These are phyloP conservation scores for Leptinotarsa haldemani DNA, from an alignment of 2,888 invertebrate genomes.

Conservation along the genomic window DNA sequence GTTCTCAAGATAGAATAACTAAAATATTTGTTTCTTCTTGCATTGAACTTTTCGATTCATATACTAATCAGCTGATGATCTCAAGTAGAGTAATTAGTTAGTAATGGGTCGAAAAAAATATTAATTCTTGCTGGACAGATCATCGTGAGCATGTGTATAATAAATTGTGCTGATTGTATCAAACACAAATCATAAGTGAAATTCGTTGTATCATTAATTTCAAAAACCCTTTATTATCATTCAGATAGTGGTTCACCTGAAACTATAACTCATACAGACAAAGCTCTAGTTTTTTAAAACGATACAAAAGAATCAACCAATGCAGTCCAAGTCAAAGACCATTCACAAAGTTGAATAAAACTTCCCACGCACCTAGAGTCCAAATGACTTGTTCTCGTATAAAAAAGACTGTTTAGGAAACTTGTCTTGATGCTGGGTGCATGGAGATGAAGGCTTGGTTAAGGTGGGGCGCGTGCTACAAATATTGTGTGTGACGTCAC, in stretches of 20 bases:
- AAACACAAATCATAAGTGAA: slow-evolving; percentile 1
- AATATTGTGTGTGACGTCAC: slow-evolving; percentile 52
- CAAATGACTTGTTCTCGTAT: slow-evolving; percentile 43
- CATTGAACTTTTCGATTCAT: too few relatives aligned
- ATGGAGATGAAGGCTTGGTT: slow-evolving; percentile 62
- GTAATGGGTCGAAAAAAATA: too few relatives aligned
- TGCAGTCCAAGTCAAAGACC: slow-evolving; percentile 38
- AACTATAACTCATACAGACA: slow-evolving; percentile 10
- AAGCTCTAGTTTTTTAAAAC: neutral
- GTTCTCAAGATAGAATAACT: too few relatives aligned
- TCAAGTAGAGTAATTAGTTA: too few relatives aligned
- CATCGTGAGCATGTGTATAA: neutral
- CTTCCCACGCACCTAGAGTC: slow-evolving; percentile 44
- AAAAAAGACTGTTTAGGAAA: slow-evolving; percentile 62
- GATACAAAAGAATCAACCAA: slow-evolving; percentile 39
- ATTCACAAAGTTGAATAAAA: slow-evolving; percentile 37
- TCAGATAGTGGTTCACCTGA: slow-evolving; percentile 5
- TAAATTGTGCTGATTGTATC: neutral
- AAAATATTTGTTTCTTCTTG: too few relatives aligned
- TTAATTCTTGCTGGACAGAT: too few relatives aligned
- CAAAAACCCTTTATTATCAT: neutral
- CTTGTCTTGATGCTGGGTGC: slow-evolving; percentile 53
- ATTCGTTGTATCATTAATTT: neutral
- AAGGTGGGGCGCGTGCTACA: slow-evolving; percentile 65
- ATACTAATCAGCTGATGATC: too few relatives aligned